Base-by-base conservation (phyloP, 2,113 vertebrate genomes). In the Motacilla tschutschensis region DNA sequence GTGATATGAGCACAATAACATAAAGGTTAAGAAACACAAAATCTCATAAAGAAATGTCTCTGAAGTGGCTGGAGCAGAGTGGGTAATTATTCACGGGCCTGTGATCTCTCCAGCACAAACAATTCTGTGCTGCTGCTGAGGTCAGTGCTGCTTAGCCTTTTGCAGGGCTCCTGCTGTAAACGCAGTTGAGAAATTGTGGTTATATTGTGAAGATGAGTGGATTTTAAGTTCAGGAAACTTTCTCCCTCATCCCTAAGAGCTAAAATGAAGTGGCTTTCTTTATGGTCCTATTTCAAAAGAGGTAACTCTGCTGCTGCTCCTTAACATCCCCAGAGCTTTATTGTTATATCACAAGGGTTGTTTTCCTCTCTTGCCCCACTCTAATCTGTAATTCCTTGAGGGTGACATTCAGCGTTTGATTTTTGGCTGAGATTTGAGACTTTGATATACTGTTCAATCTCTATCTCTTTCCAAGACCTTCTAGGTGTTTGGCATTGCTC, bases 331-430 rank as follows among this genome's bases (percentile, higher is more conserved):
- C 46, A 31, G 54, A 74, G 26, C 40, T 88, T 41, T 58, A 13
- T 1, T 1, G 4, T 18, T 83, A n/a, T 20, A 66, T 46, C 5
- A 4, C 15, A n/a, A 50, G 9, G 16, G 28, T 33, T 38, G 12
- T 43, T 60, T 74, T 60, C 41, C 12, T 75, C 14, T 70, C 36
- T 50, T 81, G 5, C 9, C 58, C 10, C 1, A 1, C n/a, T 83
- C 44, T 51, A 10, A 55, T 51, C 31, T 60, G 25, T 51, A 57
- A 46, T 54, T 58, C 26, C 24, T 86, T 1, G 0, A 31, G 50
- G 9, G 13, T 58, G 35, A 75, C 25, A 5, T 44, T 3, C 0
- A 1, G 28, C 0, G 0, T 70, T 80, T 71, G 48, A 67, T 41
- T 79, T 83, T 36, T 80, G 53, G 41, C 40, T 5, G 8, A 71